phyloP scores from a whole-genome alignment of 2,113 vertebrate species.

The Oryzias curvinotus region DNA sequence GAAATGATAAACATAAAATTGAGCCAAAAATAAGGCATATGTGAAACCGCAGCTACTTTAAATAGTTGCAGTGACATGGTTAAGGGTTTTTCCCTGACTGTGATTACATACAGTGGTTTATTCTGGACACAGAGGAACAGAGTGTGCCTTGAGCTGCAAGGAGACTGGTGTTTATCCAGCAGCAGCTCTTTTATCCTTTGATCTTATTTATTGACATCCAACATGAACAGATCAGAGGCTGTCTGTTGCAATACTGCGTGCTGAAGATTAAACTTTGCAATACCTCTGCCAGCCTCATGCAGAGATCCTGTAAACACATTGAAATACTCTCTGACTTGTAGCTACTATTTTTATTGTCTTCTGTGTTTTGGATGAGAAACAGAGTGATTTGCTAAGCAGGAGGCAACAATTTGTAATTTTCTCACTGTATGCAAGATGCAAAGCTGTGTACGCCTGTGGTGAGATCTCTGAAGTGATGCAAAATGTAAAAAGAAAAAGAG shows the following conservation, averaged over 20 bases:
- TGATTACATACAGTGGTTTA: conserved; percentile 21
- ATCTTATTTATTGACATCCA: conserved; percentile 44
- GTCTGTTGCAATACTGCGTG: conserved; percentile 17
- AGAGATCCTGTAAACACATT: neutral
- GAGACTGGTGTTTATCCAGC: conserved; percentile 32
- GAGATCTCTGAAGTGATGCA: conserved; percentile 48
- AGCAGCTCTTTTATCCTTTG: conserved; percentile 32
- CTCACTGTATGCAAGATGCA: conserved; percentile 44
- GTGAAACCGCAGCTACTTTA: neutral
- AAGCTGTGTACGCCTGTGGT: conserved; percentile 41
- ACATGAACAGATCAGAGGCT: conserved; percentile 19
- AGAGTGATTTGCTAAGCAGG: conserved; percentile 43
- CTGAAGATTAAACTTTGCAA: conserved; percentile 23
- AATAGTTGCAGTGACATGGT: conserved; percentile 20
- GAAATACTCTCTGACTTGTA: conserved; percentile 11
- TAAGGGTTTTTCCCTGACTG: conserved; percentile 20
- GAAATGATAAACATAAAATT: neutral
- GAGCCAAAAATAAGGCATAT: neutral
- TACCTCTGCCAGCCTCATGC: conserved; percentile 10
- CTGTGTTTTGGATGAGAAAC: conserved; percentile 38
- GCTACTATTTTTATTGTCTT: conserved; percentile 5
- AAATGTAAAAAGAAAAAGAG: conserved; percentile 36
- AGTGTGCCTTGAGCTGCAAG: conserved; percentile 3
- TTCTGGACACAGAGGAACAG: conserved; percentile 33
- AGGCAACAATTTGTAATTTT: conserved; percentile 54